Evolutionary conservation across 1,140 invertebrate genomes (phyloP), one percentile per base, ranked within the genome.

Genomic region (Drosophila cardini): DNA sequence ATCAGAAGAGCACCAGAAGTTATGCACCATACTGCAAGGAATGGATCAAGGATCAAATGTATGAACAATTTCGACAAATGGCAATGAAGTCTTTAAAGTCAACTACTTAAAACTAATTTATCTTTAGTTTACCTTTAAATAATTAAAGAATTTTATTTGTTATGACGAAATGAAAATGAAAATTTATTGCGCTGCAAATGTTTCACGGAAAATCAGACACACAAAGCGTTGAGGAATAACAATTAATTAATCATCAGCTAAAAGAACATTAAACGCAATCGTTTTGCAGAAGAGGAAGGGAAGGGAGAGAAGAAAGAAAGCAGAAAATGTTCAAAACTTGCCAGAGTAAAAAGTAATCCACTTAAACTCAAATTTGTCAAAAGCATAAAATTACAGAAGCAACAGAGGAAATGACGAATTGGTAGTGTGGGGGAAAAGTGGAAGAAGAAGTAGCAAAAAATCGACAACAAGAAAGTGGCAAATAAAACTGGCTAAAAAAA

Each of bases 11-110:
- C 5, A 97, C 96, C 21, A 97, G 97, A 81, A 98, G 97, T 1
- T 99, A 99, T 92, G 96, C 97, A 6, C 98, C 98, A 0, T 98
- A 98, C 90, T 98, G 98, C 91, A 99, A 98, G 92, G 97, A 98
- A 80, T 99, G 98, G 98, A 98, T 99, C 13, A 99, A 99, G 93
- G 98, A 99, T 90, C 98, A 99, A 91, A 98, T 99, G 63, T 99
- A 99, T 91, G 95, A 98, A 2, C 92, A 99, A 75, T 93, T 99
- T 73, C 94, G 97, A 90, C 95, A 97, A 92, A 97, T 97, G 71
- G 98, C 98, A 0, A 93, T 94, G 0, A 15, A 30, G 13, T 2
- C 1, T 18, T 3, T 16, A 30, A 50, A 3, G 6, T 0, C 10
- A 45, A 42, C 16, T 1, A 16, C 38, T 42, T 18, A 21, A 68